Evolutionary conservation across 2,113 vertebrate genomes (phyloP), one percentile per base, ranked within the genome.

Genomic region (Boleophthalmus pectinirostris): DNA sequence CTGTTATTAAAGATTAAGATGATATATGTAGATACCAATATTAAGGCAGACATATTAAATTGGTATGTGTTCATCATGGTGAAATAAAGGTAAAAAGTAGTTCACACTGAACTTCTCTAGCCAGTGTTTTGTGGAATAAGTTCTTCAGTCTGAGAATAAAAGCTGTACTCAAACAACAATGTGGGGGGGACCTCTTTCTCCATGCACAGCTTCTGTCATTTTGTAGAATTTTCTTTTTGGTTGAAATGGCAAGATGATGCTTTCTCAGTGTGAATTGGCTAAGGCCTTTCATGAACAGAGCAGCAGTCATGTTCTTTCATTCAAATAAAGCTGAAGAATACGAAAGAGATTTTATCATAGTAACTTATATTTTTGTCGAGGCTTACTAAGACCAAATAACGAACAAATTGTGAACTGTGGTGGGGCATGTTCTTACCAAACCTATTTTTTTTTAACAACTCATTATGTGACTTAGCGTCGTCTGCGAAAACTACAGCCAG

Each of bases 381-480:
- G 12, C 49, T 20, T 51, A 20, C 3, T 20, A 20, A 18, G 4
- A 51, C 1, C 18, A 20, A 51, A 51, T 51, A 29, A n/a, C 4
- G 49, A 5, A 18, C 18, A 51, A 51, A 47, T 5, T 18, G 15
- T 20, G 20, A 11, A 21, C 8, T n/a, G 51, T 54, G 20, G 51
- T n/a, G 20, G 51, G 51, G 1, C 57, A 3, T 70, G 21, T 68
- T 24, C 3, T 7, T 33, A 38, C 12, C 12, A 66, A n/a, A 66
- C 64, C n/a, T 46, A 53, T 70, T 66, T 70, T 80, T n/a, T 60
- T 70, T 77, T 53, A 53, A 74, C 73, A 68, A 49, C 58, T 73
- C 0, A 46, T 72, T 18, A 68, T 72, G 72, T 29, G 63, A 53
- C 33, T 14, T 49, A 20, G 11, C 1, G 23, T 64, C 63, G 23